These are phyloP conservation scores for Mamestra brassicae DNA, from an alignment of 2,888 invertebrate species.

Conservation along the genomic window DNA sequence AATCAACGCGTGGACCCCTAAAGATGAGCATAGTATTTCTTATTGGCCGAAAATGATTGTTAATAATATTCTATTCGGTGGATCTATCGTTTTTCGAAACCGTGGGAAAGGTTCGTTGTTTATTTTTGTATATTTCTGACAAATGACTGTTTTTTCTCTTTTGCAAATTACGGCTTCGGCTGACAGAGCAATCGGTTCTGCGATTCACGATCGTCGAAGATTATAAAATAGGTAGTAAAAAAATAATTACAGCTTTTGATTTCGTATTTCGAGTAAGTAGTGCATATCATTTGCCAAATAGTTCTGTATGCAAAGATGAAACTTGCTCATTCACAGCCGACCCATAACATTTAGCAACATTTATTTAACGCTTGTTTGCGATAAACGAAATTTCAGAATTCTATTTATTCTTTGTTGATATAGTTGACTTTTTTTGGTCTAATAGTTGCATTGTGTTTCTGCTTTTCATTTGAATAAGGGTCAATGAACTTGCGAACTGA, in stretches of 20 bases:
- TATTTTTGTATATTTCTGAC: conserved; percentile 75
- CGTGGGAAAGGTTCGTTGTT: conserved; percentile 81
- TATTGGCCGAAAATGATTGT: conserved; percentile 68
- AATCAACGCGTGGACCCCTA: conserved; percentile 55
- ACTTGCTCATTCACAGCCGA: conserved; percentile 70
- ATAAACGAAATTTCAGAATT: conserved; percentile 69
- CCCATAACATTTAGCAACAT: conserved; percentile 73
- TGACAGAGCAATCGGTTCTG: conserved; percentile 81
- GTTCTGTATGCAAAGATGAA: conserved; percentile 76
- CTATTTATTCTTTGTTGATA: conserved; percentile 63
- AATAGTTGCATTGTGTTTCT: conserved; percentile 57
- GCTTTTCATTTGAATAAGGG: conserved; percentile 53
- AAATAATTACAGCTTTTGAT: conserved; percentile 77
- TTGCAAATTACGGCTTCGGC: conserved; percentile 79
- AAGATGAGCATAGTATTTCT: conserved; percentile 62
- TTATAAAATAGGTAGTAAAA: conserved; percentile 73
- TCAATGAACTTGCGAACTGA: conserved; percentile 45
- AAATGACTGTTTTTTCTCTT: conserved; percentile 78
- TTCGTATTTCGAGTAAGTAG: conserved; percentile 81
- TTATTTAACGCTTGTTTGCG: conserved; percentile 74
- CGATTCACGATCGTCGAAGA: conserved; percentile 76
- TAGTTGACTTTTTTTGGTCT: conserved; percentile 59
- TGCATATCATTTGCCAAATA: conserved; percentile 80
- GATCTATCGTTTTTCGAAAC: conserved; percentile 71
- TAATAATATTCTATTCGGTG: conserved; percentile 67